Base-by-base conservation (phyloP, 2,888 invertebrate genomes). In the Meliscaeva auricollis region DNA sequence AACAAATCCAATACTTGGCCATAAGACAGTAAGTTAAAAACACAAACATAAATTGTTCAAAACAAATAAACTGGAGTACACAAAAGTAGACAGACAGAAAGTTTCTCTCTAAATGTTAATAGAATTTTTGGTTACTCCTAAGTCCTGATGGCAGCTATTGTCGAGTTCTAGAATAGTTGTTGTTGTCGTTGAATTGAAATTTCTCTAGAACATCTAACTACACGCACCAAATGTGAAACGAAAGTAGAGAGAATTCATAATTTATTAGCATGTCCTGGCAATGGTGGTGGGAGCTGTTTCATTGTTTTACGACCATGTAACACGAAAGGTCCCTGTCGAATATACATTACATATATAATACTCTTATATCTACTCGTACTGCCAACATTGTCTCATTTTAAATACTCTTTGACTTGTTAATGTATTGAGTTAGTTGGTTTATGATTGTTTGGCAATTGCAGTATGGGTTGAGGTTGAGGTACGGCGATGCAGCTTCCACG, bases 301-400 rank as follows among this genome's bases (percentile, higher is more conserved):
- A 85, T 80, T 80, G 80, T 85, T 80, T 85, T 85, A 85, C 84
- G 75, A 80, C 72, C 75, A 80, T 85, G 80, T 85, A 62, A 85
- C 84, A 85, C 54, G 84, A 85, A 80, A 80, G 80, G 48, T 80
- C 68, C 69, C 50, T 79, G 79, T 83, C 74, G 74, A 73, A 74
- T 76, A 52, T 52, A n/a, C 17, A 15, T n/a, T n/a, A 8, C 1
- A 11, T 52, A 26, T 44, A 6, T 44, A 3, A n/a, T 8, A 30
- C 26, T 26, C 30, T 9, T 15, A 0, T 2, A 5, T n/a, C 7
- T 52, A 8, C 1, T 1, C 1, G 26, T 26, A 3, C 8, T 32
- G 30, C 9, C 15, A 30, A 41, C 8, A 44, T 20, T 66, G 76
- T 70, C 32, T 48, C 38, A 66, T 70, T 76, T 81, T 70, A 81